phyloP scores from a whole-genome alignment of 2,888 invertebrate genomes.

The Orthonevra nobilis region DNA sequence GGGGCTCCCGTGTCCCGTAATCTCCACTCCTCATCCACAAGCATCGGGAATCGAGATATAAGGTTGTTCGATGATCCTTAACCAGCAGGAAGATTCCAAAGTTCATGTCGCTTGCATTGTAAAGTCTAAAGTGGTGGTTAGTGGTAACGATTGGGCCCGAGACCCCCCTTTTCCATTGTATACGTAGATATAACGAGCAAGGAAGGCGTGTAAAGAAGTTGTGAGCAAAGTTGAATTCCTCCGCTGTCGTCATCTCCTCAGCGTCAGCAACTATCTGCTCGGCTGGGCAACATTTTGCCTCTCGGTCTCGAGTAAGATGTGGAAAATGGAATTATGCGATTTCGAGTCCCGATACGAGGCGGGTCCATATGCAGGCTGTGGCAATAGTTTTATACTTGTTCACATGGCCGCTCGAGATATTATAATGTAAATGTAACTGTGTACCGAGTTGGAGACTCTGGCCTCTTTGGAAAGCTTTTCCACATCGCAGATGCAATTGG shows the following conservation, averaged over 20 bases:
- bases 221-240: constrained; percentile 61
- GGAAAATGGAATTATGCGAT: constrained; percentile 68
- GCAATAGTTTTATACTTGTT: constrained; percentile 65
- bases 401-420: constrained; percentile 66
- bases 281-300: constrained; percentile 45
- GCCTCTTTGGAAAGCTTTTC: constrained; percentile 65
- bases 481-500: constrained; percentile 58
- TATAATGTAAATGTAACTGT: constrained; percentile 68
- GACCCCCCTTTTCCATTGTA: constrained; percentile 45
- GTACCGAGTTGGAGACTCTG: constrained; percentile 47
- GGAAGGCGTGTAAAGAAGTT: constrained; percentile 69
- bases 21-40: constrained; percentile 5
- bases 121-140: too few species aligned
- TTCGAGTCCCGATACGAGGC: constrained; percentile 56
- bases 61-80: constrained; percentile 64
- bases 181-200: neutral
- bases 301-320: constrained; percentile 62
- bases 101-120: constrained; percentile 66
- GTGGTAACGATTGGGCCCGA: constrained; percentile 63
- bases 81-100: constrained; percentile 66
- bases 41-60: constrained; percentile 55
- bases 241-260: constrained; percentile 36
- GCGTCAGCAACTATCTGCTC: constrained; percentile 13
- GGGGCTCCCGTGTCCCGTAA: constrained; percentile 5
- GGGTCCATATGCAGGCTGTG: constrained; percentile 58